phyloP scores from a whole-genome alignment of 2,888 invertebrate species.

The Hemicrepidius hirtus region DNA sequence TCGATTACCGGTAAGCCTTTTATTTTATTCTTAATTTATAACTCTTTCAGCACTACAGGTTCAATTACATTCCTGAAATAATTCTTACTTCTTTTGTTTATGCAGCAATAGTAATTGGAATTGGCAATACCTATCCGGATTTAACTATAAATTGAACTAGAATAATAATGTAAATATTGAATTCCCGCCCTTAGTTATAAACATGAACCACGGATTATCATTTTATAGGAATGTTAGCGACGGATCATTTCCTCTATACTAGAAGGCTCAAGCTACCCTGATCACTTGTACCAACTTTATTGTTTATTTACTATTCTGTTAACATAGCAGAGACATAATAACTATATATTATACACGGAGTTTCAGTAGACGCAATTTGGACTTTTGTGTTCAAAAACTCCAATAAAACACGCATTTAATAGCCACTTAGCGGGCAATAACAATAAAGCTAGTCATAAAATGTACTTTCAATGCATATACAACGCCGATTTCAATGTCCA shows the following conservation, averaged over 20 bases:
- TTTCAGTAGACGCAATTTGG: constrained; percentile 49
- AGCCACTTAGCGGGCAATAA: constrained; percentile 69
- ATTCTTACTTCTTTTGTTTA: no score
- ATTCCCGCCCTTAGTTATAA: background rate
- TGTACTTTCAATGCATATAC: constrained; percentile 59
- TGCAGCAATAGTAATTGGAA: no score
- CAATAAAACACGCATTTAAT: constrained; percentile 70
- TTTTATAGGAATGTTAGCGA: no score
- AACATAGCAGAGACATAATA: constrained; percentile 32
- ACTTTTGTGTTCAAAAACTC: constrained; percentile 61
- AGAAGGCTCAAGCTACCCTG: background rate
- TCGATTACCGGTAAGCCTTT: constrained; percentile 92
- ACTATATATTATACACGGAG: constrained; percentile 43
- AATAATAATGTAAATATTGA: background rate
- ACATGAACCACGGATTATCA: background rate
- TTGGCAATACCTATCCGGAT: no score
- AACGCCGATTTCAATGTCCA: constrained; percentile 50
- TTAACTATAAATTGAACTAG: no score
- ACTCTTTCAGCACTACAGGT: no score
- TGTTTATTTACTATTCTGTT: constrained; percentile 43
- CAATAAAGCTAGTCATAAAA: constrained; percentile 70
- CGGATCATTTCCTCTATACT: no score
- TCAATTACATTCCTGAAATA: background rate
- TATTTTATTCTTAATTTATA: background rate
- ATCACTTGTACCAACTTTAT: constrained; percentile 12